Evolutionary conservation across 2,888 invertebrate genomes (phyloP), one percentile per base, ranked within the genome.

Genomic region (Eupelmus urozonus): DNA sequence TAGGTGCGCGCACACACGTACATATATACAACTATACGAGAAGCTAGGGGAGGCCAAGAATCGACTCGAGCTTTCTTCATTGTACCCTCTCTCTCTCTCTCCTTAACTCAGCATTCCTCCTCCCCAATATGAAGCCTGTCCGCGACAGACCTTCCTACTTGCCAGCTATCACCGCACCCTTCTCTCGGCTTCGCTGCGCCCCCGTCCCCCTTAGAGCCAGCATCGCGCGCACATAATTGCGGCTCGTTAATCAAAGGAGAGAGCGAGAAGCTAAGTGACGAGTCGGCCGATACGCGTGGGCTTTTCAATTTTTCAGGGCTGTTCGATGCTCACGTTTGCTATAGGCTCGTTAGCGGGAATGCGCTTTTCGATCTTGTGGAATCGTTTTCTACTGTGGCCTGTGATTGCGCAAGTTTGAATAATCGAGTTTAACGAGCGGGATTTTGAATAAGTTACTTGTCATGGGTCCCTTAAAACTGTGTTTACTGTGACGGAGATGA

Each of bases 41-140:
- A 45, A 45, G 45, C 2, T 9, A 45, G 13, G 45, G 45, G 20
- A 40, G 42, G 23, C 18, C 16, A 45, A 55, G 25, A 72, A 62
- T 62, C 53, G 23, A 53, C 53, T 55, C 53, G 20, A 55, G 40
- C 18, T 55, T 63, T 63, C 40, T 53, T 72, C 60, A 62, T 72
- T 72, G 71, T 53, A 29, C 25, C 42, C 53, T 73, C 20, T 67
- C 69, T 16, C 60, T 53, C 73, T 70, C 42, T 49, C 60, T 65
- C 59, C 57, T 34, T 55, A 18, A 53, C 67, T 18, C 72, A 13
- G 27, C 55, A 59, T n/a, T 42, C 18, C 60, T 62, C 70, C 63
- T 67, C 74, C 78, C 65, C 80, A 70, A 79, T 79, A 82, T 75
- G 80, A 81, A 80, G 83, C 71, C 88, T 87, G 88, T 88, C 88